A percentile compares a stretch with the other conserved stretches of the same genome.
phyloP scores from a whole-genome alignment of 1,140 invertebrate genomes.

The Grapholita molesta region DNA sequence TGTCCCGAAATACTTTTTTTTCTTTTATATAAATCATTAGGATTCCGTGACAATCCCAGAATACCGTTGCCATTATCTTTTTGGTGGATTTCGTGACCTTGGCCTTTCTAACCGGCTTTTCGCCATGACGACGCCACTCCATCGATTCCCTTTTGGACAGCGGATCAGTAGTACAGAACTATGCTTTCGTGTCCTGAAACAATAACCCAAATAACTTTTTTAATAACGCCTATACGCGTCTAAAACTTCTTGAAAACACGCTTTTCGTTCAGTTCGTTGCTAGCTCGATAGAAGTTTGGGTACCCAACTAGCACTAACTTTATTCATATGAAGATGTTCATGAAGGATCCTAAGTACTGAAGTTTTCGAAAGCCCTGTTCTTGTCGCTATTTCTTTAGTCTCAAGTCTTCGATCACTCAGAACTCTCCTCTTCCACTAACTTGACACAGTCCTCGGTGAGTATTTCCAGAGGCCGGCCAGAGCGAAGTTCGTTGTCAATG shows the following conservation, averaged over 20 bases:
- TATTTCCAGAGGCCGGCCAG: not conserved
- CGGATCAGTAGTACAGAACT: too few species aligned
- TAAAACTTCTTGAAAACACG: not conserved
- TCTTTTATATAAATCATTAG: not conserved
- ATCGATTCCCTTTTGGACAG: too few species aligned
- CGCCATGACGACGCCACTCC: not conserved
- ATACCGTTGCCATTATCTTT: not conserved
- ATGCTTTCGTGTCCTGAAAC: not conserved
- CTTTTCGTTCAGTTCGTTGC: not conserved
- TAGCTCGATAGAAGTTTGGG: not conserved
- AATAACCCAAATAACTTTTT: not conserved
- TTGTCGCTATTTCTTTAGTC: not conserved
- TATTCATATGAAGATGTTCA: conserved; percentile 3
- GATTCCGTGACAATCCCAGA: not conserved
- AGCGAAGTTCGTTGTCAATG: not conserved
- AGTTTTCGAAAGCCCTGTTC: not conserved
- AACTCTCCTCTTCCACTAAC: not conserved
- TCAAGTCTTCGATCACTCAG: not conserved
- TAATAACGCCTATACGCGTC: not conserved
- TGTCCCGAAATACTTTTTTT: too few species aligned
- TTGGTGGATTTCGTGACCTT: not conserved
- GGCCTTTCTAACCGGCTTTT: not conserved
- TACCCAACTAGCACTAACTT: not conserved
- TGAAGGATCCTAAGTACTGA: not conserved
- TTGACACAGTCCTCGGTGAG: not conserved